A percentile compares a stretch with the other conserved stretches of the same genome.
phyloP scores from a whole-genome alignment of 2,888 invertebrate species.

The Ptilodon capucinus region DNA sequence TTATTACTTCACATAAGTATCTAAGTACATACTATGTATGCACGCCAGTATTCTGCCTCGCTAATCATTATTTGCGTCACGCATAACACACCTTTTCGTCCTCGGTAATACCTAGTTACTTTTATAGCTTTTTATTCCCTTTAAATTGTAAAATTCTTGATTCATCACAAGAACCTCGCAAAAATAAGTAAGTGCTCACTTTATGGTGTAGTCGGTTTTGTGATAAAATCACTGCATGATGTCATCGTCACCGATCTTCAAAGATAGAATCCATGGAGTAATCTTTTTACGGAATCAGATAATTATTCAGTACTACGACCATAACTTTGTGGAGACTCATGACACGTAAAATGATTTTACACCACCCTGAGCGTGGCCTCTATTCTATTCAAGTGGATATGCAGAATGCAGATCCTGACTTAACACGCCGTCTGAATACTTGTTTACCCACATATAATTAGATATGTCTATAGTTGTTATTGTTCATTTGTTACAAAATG shows the following conservation, averaged over 20 bases:
- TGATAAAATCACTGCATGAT: constrained; percentile 53
- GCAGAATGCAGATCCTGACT: too few relatives aligned
- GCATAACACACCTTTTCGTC: constrained; percentile 5
- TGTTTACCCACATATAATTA: too few relatives aligned
- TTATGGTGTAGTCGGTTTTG: constrained; percentile 44
- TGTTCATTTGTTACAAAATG: too few relatives aligned
- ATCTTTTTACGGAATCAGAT: constrained; percentile 35
- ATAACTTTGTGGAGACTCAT: too few relatives aligned
- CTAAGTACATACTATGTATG: constrained; percentile 5
- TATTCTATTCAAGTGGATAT: too few relatives aligned
- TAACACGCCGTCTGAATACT: too few relatives aligned
- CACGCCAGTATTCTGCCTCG: constrained; percentile 12
- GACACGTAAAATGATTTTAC: too few relatives aligned
- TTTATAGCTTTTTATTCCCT: not conserved
- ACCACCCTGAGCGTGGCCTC: too few relatives aligned
- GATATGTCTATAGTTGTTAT: too few relatives aligned
- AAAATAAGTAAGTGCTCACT: constrained; percentile 44
- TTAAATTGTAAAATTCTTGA: constrained; percentile 22
- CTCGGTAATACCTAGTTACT: not conserved
- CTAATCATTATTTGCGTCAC: constrained; percentile 17
- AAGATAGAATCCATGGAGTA: constrained; percentile 32
- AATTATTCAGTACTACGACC: too few relatives aligned
- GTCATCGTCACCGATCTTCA: constrained; percentile 45
- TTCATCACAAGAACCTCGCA: constrained; percentile 42
- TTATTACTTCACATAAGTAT: constrained; percentile 23